Evolutionary conservation across 2,888 invertebrate species (phyloP).

Genomic region (Heliconius sara): DNA sequence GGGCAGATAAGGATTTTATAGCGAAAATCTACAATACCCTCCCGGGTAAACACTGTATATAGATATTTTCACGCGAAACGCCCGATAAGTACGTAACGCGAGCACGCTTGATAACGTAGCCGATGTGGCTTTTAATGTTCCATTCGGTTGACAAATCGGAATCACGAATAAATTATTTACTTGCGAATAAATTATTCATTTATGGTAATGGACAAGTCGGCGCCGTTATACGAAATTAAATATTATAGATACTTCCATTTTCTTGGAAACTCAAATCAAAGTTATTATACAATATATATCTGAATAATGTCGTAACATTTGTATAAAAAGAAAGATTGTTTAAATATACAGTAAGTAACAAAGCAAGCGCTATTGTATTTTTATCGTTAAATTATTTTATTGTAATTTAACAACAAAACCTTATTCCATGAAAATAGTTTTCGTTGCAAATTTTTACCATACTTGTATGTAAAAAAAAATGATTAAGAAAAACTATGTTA

Average conservation of each 20-base stretch:
- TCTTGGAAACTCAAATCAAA: conserved; percentile 30
- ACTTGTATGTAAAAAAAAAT: too few relatives aligned
- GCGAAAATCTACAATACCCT: conserved; percentile 61
- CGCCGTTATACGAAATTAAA: conserved; percentile 53
- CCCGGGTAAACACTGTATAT: conserved; percentile 61
- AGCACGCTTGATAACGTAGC: conserved; percentile 39
- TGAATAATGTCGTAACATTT: conserved; percentile 1
- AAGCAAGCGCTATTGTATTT: not conserved
- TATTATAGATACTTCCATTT: conserved; percentile 49
- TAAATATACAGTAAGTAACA: not conserved
- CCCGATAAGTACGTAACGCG: conserved; percentile 59
- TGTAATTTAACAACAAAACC: not conserved
- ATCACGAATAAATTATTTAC: conserved; percentile 53
- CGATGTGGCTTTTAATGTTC: conserved; percentile 45
- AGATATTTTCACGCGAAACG: conserved; percentile 58
- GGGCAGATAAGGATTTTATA: conserved; percentile 78
- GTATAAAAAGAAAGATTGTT: not conserved
- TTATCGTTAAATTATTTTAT: not conserved
- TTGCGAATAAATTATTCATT: conserved; percentile 61
- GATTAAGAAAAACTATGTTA: too few relatives aligned
- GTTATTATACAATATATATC: not conserved
- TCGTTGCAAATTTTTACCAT: too few relatives aligned
- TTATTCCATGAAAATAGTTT: too few relatives aligned
- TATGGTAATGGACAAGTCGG: conserved; percentile 38
- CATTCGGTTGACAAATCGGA: conserved; percentile 41